Base-by-base conservation (phyloP, 2,888 invertebrate genomes). In the Protophormia terraenovae region DNA sequence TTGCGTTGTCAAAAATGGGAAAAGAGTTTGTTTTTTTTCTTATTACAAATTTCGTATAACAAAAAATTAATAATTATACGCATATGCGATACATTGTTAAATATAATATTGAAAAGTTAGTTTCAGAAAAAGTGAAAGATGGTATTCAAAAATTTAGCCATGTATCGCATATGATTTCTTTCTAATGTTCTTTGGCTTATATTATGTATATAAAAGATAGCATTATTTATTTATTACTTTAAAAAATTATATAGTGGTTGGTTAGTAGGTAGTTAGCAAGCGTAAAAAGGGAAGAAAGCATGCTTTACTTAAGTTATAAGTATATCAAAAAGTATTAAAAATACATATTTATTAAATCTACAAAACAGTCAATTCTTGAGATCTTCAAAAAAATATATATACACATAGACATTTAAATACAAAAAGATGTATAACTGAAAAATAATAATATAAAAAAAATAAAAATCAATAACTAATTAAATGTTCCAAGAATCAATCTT, bases 1-100 rank as follows among this genome's bases (percentile, higher is more conserved):
- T 88, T 89, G 89, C 91, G 92, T 92, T 92, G 92, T 92, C 92
- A 92, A 92, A 92, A 92, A 91, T 91, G 91, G 92, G 91, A 89
- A 91, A 92, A 91, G 91, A 91, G 87, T 87, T 87, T 62, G 6
- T 58, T 67, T 69, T 16, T n/a, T 71, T 66, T 53, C 6, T 79
- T 45, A 50, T 79, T 79, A 50, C 47, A 35, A 12, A 32, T 71
- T 58, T 75, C 19, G 64, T 66, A 60, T 50, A 77, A 76, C 75
- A 84, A 88, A 88, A 76, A 82, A 77, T n/a, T 82, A 86, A 83
- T 82, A 38, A 71, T 50, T 6, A 16, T 41, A 72, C 45, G 19
- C 45, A 78, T 82, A 85, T 86, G 82, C 75, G 85, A 84, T 84
- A 86, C 69, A 84, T 67, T 64, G 53, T 80, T 83, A 86, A 69